phyloP scores from a whole-genome alignment of 1,140 invertebrate species.

The Pentalonia nigronervosa region DNA sequence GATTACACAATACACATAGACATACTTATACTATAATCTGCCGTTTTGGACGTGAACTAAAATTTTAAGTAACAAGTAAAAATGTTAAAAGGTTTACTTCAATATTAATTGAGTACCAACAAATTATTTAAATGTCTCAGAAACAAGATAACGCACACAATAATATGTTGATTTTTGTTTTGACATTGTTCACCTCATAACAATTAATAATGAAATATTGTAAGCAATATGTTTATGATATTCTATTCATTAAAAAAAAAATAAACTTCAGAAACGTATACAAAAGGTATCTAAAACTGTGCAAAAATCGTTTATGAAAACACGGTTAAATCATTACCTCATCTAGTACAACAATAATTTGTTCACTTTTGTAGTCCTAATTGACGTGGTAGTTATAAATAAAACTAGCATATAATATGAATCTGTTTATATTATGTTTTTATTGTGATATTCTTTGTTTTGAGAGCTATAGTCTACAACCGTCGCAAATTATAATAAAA shows the following conservation, averaged over 20 bases:
- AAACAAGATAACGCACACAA: no score
- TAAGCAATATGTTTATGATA: no score
- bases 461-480: not conserved
- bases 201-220: no score
- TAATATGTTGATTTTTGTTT: no score
- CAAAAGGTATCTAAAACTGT: not conserved
- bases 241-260: no score
- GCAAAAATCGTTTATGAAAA: not conserved
- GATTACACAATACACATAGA: not conserved
- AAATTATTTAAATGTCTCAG: not conserved
- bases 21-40: not conserved
- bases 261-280: no score
- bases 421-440: not conserved
- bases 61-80: not conserved
- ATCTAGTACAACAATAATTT: not conserved
- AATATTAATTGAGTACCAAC: not conserved
- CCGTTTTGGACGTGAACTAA: not conserved
- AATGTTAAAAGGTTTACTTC: not conserved
- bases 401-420: not conserved
- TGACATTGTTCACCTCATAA: no score
- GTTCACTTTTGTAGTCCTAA: not conserved
- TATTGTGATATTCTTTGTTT: not conserved
- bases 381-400: not conserved
- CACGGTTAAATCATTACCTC: not conserved
- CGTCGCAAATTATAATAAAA: no score